A percentile compares a stretch with the other conserved stretches of the same genome.
phyloP scores from a whole-genome alignment of 2,797 vertebrate genomes.

The Amblyraja radiata region DNA sequence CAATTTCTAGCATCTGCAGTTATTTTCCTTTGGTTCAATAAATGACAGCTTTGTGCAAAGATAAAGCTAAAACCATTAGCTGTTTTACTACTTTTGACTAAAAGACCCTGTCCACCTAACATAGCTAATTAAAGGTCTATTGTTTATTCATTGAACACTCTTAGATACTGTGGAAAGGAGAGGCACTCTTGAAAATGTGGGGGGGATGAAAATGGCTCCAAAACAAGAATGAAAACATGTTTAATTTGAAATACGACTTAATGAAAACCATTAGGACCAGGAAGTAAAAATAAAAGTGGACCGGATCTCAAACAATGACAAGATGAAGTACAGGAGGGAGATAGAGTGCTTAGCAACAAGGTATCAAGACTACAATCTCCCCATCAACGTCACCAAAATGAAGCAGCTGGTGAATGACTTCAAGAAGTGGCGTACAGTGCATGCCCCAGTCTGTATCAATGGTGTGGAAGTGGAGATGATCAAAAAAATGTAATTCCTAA shows the following conservation, averaged over 20 bases:
- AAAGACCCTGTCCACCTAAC: neutral
- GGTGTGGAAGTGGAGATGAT: no score
- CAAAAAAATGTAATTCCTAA: no score
- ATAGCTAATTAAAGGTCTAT: neutral
- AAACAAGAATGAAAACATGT: neutral
- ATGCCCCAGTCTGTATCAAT: no score
- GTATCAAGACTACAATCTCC: no score
- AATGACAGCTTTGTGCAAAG: neutral
- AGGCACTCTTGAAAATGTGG: neutral
- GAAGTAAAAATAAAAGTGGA: neutral
- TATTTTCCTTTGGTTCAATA: neutral
- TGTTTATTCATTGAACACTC: neutral
- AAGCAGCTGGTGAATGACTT: no score
- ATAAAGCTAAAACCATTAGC: neutral
- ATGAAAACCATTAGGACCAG: no score
- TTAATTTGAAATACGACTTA: neutral
- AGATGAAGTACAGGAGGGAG: no score
- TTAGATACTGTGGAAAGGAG: neutral
- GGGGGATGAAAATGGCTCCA: neutral
- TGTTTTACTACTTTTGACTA: neutral
- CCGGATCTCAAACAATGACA: no score
- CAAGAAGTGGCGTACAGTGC: no score
- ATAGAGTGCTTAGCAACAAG: no score
- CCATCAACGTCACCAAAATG: no score
- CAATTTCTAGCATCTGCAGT: no score